A percentile compares a stretch with the other conserved stretches of the same genome.
Conservation (phyloP, 2,888 invertebrate species). For the Synergus laeviventris region DNA sequence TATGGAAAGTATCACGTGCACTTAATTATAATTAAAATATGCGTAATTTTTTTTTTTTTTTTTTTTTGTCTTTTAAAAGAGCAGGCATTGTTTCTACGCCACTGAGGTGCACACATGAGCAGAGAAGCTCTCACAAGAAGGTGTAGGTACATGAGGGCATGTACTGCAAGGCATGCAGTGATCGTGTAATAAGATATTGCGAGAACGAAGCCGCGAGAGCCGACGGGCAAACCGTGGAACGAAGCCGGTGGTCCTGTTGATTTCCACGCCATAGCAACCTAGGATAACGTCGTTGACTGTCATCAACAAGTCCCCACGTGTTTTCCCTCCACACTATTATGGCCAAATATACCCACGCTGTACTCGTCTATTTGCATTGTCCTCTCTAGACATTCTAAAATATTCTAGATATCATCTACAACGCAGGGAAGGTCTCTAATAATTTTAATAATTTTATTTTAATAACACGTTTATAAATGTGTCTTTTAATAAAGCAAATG, state of each 20-base stretch:
- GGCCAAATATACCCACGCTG: not conserved
- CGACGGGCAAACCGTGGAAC: conserved; percentile 58
- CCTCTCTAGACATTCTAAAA: not conserved
- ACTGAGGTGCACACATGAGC: conserved; percentile 25
- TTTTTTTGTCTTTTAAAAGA: too few relatives aligned
- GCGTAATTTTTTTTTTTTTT: too few relatives aligned
- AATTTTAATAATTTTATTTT: too few relatives aligned
- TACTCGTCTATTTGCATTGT: not conserved
- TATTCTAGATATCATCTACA: not conserved
- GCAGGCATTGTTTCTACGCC: conserved; percentile 8
- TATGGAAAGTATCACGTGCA: too few relatives aligned
- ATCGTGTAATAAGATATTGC: conserved; percentile 69
- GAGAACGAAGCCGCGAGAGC: conserved; percentile 62
- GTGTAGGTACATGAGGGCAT: conserved; percentile 45
- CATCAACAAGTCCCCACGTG: conserved; percentile 46
- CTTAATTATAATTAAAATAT: too few relatives aligned
- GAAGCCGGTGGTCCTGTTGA: conserved; percentile 62
- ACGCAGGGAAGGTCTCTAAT: not conserved
- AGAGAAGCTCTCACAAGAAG: conserved; percentile 33
- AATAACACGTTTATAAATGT: too few relatives aligned
- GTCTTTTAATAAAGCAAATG: too few relatives aligned
- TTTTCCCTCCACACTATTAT: conserved; percentile 28
- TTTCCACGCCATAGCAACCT: conserved; percentile 53
- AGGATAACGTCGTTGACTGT: conserved; percentile 55
- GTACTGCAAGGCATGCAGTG: conserved; percentile 56